A percentile compares a stretch with the other conserved stretches of the same genome.
Evolutionary conservation across 2,888 invertebrate genomes (phyloP).

Genomic region (Eretmocerus hayati): DNA sequence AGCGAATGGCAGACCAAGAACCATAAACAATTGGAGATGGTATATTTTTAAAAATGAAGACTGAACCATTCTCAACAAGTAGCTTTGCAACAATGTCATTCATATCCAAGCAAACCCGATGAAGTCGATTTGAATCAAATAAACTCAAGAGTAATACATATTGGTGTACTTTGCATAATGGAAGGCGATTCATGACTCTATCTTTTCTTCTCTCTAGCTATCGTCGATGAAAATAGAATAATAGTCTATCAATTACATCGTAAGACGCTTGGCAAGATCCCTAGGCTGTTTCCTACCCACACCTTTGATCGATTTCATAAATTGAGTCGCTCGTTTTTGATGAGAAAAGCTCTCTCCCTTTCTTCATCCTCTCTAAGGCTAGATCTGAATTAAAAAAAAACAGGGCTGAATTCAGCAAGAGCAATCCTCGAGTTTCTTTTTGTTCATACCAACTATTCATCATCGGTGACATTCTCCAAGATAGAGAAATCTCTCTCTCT

Average conservation of each 20-base stretch:
- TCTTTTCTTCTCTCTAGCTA: too few species aligned
- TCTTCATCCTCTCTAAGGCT: slow-evolving; percentile 11
- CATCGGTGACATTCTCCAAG: slow-evolving; percentile 47
- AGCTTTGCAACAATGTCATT: too few species aligned
- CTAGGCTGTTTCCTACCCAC: too few species aligned
- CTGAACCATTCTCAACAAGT: too few species aligned
- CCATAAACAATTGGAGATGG: too few species aligned
- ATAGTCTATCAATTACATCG: slow-evolving; percentile 14
- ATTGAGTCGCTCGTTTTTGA: slow-evolving; percentile 22
- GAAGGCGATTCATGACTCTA: too few species aligned
- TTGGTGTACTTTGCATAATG: too few species aligned
- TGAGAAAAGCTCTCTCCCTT: slow-evolving; percentile 17
- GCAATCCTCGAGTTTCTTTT: slow-evolving; percentile 37
- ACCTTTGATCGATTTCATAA: slow-evolving; percentile 19
- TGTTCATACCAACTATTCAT: slow-evolving; percentile 48
- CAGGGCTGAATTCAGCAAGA: slow-evolving; percentile 7
- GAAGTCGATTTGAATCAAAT: too few species aligned
- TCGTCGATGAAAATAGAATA: slow-evolving; percentile 18
- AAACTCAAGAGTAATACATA: too few species aligned
- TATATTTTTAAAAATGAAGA: too few species aligned
- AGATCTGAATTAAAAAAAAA: slow-evolving; percentile 20
- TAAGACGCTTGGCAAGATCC: slow-evolving; percentile 10
- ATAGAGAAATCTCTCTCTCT: slow-evolving; percentile 39
- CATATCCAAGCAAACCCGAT: too few species aligned
- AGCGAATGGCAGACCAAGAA: too few species aligned